phyloP scores from a whole-genome alignment of 2,113 vertebrate species.

The Nestor notabilis region DNA sequence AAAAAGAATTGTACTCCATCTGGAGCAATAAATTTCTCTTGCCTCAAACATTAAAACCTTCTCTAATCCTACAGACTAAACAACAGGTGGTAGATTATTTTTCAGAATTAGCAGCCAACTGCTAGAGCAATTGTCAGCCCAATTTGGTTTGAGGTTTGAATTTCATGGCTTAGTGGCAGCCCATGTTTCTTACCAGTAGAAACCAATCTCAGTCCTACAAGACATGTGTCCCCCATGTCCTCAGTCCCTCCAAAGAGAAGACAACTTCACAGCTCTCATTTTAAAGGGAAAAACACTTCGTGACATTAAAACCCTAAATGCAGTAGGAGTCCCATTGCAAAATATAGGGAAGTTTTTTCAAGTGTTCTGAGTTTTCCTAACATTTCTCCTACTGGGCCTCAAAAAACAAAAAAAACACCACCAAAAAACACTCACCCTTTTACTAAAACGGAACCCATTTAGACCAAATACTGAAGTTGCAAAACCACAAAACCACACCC shows the following conservation, averaged over 20 bases:
- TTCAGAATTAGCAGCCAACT: constrained; percentile 50
- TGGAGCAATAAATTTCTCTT: constrained; percentile 25
- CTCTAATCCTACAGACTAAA: constrained; percentile 48
- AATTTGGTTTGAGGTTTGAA: neutral
- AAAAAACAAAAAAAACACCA: neutral
- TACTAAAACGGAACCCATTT: neutral
- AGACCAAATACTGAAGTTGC: neutral
- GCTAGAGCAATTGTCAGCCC: neutral
- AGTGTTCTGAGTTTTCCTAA: neutral
- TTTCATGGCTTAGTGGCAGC: neutral
- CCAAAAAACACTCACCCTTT: neutral
- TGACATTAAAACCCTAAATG: neutral
- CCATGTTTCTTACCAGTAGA: neutral
- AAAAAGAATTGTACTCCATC: neutral
- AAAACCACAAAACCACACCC: neutral
- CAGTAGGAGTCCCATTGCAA: neutral
- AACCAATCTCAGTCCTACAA: neutral
- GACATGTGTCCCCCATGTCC: neutral
- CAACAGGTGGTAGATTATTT: constrained; percentile 64
- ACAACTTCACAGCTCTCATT: neutral
- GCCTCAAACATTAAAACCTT: constrained; percentile 11
- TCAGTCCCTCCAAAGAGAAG: neutral
- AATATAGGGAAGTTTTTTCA: neutral
- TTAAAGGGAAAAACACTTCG: neutral
- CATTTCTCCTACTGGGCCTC: neutral